Conservation (phyloP, 1,140 invertebrate species). For the Heterodera carotae region DNA sequence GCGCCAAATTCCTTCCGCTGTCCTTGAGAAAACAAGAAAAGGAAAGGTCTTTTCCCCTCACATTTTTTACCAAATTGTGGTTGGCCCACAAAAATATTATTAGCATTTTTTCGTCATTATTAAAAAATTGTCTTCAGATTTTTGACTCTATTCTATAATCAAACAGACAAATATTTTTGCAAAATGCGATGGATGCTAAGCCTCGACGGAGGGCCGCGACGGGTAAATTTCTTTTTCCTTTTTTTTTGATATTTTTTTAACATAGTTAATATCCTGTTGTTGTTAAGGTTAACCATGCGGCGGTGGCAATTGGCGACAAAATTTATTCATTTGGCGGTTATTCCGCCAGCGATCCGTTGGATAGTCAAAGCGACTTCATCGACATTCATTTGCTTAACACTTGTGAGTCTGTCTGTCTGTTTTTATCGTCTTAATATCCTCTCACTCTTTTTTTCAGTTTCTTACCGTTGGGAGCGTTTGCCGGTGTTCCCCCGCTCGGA, state of each 20-base stretch:
- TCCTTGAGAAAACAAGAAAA: neutral
- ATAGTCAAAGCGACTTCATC: conserved; percentile 74
- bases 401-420: conserved; percentile 65
- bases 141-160: neutral
- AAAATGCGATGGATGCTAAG: conserved; percentile 38
- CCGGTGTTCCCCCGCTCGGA: conserved; percentile 8
- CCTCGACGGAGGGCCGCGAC: conserved; percentile 46
- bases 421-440: conserved; percentile 7
- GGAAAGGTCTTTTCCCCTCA: neutral
- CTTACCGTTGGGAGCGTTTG: conserved; percentile 22
- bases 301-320: conserved; percentile 77
- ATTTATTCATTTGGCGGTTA: conserved; percentile 90
- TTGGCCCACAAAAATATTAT: neutral
- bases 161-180: conserved; percentile 16
- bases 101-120: conserved; percentile 12
- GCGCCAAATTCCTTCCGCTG: neutral
- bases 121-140: conserved; percentile 10
- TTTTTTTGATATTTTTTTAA: too few species aligned
- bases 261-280: neutral
- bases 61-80: neutral
- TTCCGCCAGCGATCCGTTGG: conserved; percentile 77
- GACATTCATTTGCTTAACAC: conserved; percentile 85
- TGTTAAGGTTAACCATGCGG: conserved; percentile 78
- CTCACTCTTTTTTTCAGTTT: conserved; percentile 9
- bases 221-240: conserved; percentile 20